Base-by-base conservation (phyloP, 2,797 vertebrate genomes). In the Sebastes itinus region DNA sequence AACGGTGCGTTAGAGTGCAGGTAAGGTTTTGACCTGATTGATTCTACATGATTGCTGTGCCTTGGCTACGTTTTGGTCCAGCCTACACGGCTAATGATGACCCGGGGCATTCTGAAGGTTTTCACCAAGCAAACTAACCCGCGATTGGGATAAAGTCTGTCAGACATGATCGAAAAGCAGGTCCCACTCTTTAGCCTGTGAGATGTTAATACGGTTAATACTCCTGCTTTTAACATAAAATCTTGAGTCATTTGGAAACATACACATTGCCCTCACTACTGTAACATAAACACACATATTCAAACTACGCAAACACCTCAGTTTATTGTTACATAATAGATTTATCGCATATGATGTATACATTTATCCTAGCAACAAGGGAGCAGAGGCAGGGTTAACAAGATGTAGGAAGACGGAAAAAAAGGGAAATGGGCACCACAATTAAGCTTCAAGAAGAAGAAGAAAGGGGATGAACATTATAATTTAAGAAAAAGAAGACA, bases 11-110 rank as follows among this genome's bases (percentile, higher is more conserved):
- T 33, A 22, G 61, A 35, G 69, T 11, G 10, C 23, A 27, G 55
- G 70, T 74, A 27, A 54, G 77, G 74, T 82, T 80, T 46, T 71
- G 56, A 82, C 71, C 70, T 63, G 66, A 84, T 79, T 78, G 72
- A 84, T 77, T 78, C 35, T 25, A 63, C 23, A 64, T 77, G 56
- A 80, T 46, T 68, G 38, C 38, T 62, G 33, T 75, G 32, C 85
- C 46, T 71, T 81, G n/a, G 56, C 55, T 71, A 13, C 61, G 54
- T 74, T 74, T 83, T 70, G 22, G 55, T 81, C 65, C 55, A 67
- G 64, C 38, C 66, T 16, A 76, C 67, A 49, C 62, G 42, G 63
- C 59, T 85, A 77, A 84, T 79, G 56, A 85, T 80, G 70, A 60
- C 73, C 72, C 6, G 27, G 28, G 77, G 83, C 28, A 16, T 68